These are phyloP conservation scores for Python bivittatus DNA, from an alignment of 2,113 vertebrate genomes.

Conservation along the genomic window DNA sequence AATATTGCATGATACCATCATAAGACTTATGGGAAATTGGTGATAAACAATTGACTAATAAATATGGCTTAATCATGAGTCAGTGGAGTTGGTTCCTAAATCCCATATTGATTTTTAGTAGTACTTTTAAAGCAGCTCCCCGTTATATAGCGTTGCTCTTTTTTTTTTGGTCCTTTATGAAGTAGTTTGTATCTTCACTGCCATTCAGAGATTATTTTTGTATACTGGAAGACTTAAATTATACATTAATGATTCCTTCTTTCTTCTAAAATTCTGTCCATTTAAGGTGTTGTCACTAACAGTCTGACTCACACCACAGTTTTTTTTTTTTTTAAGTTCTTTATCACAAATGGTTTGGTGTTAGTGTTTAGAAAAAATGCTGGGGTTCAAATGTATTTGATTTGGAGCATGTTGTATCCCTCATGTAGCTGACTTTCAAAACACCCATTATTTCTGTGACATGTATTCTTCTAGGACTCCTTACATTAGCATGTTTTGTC, in stretches of 20 bases:
- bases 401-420: no score
- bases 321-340: no score
- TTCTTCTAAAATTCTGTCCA: background rate
- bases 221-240: background rate
- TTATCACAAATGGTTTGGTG: no score
- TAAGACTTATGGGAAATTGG: background rate
- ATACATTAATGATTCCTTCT: background rate
- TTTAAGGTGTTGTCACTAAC: background rate
- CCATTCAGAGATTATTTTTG: background rate
- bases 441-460: no score
- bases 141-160: background rate
- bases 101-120: background rate
- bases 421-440: no score
- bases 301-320: no score
- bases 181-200: background rate
- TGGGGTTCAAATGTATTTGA: no score
- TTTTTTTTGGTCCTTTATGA: background rate
- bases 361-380: no score
- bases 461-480: no score
- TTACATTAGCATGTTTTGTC: no score
- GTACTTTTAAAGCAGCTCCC: background rate
- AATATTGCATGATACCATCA: background rate
- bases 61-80: background rate
- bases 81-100: background rate
- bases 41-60: background rate